Conservation (phyloP, 2,113 vertebrate genomes). For the Garra rufa region DNA sequence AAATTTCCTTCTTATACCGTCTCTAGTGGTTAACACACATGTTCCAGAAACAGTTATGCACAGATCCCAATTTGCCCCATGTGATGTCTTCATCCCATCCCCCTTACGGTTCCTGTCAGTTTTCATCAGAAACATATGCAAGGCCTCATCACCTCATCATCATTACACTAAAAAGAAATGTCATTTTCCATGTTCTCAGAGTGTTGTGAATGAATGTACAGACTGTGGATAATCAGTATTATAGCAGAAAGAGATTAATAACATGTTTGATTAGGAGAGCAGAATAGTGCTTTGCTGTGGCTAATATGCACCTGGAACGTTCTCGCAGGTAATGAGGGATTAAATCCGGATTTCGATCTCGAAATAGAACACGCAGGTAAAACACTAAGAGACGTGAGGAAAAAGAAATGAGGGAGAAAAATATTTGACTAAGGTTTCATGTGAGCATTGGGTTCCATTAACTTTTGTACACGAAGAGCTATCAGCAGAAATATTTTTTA, state of each 20-base stretch:
- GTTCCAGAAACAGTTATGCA: background rate
- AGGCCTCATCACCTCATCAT: too few species aligned
- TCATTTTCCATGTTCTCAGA: background rate
- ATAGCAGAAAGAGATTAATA: conserved; percentile 24
- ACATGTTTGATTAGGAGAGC: background rate
- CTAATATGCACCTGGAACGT: conserved; percentile 35
- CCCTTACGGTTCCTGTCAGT: background rate
- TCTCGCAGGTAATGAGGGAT: conserved; percentile 1
- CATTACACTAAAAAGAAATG: background rate
- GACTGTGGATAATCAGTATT: background rate
- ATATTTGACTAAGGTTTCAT: background rate
- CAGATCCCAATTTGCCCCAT: background rate
- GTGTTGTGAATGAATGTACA: background rate
- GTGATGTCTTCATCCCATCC: background rate
- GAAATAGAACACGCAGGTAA: background rate
- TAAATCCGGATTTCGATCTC: background rate
- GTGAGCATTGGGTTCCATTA: background rate
- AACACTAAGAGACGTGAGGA: background rate
- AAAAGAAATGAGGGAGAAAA: background rate
- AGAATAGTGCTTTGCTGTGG: conserved; percentile 46
- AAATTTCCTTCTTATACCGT: too few species aligned
- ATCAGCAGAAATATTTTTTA: background rate
- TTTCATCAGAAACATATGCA: background rate
- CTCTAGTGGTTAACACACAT: background rate
- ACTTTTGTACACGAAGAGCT: background rate